A percentile compares a stretch with the other conserved stretches of the same genome.
These are phyloP conservation scores for Tridacna crocea DNA, from an alignment of 2,888 invertebrate genomes.

Conservation along the genomic window DNA sequence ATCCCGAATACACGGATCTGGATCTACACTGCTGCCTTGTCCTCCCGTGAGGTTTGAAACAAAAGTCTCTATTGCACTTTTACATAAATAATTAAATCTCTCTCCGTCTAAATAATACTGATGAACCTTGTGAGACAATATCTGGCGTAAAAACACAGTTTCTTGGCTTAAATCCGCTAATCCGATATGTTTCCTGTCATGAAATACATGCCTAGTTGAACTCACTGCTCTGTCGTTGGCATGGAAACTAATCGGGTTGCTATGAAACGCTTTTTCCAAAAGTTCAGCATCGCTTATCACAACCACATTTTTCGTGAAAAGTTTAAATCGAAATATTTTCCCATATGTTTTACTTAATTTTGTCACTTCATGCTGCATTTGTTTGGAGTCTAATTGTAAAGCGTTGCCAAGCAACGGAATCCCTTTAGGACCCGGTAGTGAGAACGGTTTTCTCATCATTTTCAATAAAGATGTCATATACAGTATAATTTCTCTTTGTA, in stretches of 20 bases:
- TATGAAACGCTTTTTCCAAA: conserved; percentile 38
- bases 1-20: conserved; percentile 26
- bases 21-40: conserved; percentile 9
- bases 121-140: conserved; percentile 39
- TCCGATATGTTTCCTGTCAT: conserved; percentile 58
- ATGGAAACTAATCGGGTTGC: conserved; percentile 25
- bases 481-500: neutral
- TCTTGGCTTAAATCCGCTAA: conserved; percentile 42
- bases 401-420: conserved; percentile 47
- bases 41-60: conserved; percentile 27
- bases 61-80: conserved; percentile 33
- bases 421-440: conserved; percentile 42
- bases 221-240: conserved; percentile 51
- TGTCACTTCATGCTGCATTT: conserved; percentile 44
- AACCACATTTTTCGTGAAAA: conserved; percentile 43
- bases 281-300: conserved; percentile 36
- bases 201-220: conserved; percentile 49
- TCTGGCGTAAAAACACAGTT: conserved; percentile 44
- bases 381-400: conserved; percentile 48
- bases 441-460: conserved; percentile 1
- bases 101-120: conserved; percentile 37
- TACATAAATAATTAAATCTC: conserved; percentile 33
- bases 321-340: conserved; percentile 39
- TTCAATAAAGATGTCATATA: neutral
- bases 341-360: conserved; percentile 44